Conservation (phyloP, 2,113 vertebrate species). For the Myiozetetes cayanensis region DNA sequence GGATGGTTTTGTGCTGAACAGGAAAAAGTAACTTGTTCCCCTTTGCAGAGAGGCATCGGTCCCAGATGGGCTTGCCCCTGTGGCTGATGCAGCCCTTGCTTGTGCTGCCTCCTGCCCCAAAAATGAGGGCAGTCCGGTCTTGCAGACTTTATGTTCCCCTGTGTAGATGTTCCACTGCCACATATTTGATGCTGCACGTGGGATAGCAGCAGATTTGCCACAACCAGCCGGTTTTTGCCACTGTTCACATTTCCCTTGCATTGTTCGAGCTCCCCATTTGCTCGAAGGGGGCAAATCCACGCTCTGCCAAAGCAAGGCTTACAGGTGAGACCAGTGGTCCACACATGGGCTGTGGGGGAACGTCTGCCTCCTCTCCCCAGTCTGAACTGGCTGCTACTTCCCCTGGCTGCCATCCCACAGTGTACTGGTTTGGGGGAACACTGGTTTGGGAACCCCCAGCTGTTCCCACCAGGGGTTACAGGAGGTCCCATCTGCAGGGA, state of each 20-base stretch:
- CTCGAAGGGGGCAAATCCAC: neutral
- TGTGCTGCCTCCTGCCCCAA: neutral
- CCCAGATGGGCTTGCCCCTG: neutral
- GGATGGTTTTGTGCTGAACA: neutral
- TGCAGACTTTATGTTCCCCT: neutral
- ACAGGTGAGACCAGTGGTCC: neutral
- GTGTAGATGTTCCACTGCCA: neutral
- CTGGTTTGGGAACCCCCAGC: neutral
- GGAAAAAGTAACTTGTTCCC: neutral
- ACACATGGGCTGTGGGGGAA: fast-evolving
- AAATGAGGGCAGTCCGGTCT: fast-evolving
- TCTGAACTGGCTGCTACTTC: neutral
- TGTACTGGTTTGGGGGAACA: neutral
- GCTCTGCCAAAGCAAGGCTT: neutral
- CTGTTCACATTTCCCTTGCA: neutral
- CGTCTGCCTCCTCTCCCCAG: neutral
- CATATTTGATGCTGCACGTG: fast-evolving
- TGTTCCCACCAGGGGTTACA: neutral
- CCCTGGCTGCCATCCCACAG: fast-evolving
- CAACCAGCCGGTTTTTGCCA: neutral
- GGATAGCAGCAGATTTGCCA: neutral
- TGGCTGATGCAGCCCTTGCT: neutral
- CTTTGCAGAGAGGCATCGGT: neutral
- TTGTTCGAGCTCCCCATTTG: neutral
- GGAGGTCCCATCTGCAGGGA: fast-evolving